Percentiles rank a stretch among this genome's conserved stretches.
phyloP scores from a whole-genome alignment of 2,888 invertebrate species.

The Lepidochitona cinerea region DNA sequence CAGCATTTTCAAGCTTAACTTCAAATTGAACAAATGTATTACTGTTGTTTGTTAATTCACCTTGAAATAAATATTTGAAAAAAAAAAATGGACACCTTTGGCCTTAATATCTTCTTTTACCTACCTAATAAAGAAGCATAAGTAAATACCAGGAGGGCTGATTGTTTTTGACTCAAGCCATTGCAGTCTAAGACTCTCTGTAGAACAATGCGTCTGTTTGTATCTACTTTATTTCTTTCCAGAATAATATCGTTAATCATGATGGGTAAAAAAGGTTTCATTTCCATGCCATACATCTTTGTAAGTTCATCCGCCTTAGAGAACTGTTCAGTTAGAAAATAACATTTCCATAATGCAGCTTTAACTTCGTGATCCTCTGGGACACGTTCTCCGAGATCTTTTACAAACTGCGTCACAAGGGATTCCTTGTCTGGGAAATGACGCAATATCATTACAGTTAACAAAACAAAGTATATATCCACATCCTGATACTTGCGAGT shows the following conservation, averaged over 20 bases:
- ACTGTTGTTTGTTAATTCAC: no score
- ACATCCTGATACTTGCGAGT: constrained; percentile 32
- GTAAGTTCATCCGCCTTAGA: constrained; percentile 29
- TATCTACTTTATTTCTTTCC: constrained; percentile 21
- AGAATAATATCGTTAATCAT: constrained; percentile 25
- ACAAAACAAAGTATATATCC: constrained; percentile 34
- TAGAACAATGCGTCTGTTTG: constrained; percentile 14
- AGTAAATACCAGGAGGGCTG: constrained; percentile 12
- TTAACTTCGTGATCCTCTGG: constrained; percentile 17
- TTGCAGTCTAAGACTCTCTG: constrained; percentile 11
- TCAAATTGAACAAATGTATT: no score
- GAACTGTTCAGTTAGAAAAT: constrained; percentile 33
- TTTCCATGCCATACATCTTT: constrained; percentile 13
- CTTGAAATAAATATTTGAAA: no score
- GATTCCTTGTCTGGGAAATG: constrained; percentile 27
- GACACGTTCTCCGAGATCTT: constrained; percentile 25
- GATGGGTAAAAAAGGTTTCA: constrained; percentile 26
- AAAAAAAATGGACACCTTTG: no score
- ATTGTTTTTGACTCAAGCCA: constrained; percentile 15
- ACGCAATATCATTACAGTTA: constrained; percentile 33
- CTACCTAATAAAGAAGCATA: neutral
- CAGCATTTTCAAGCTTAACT: no score
- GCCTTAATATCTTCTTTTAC: no score
- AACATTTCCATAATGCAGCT: constrained; percentile 38
- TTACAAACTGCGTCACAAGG: constrained; percentile 31